Evolutionary conservation across 2,888 invertebrate genomes (phyloP), one percentile per base, ranked within the genome.

Genomic region (Lasioglossum vierecki): DNA sequence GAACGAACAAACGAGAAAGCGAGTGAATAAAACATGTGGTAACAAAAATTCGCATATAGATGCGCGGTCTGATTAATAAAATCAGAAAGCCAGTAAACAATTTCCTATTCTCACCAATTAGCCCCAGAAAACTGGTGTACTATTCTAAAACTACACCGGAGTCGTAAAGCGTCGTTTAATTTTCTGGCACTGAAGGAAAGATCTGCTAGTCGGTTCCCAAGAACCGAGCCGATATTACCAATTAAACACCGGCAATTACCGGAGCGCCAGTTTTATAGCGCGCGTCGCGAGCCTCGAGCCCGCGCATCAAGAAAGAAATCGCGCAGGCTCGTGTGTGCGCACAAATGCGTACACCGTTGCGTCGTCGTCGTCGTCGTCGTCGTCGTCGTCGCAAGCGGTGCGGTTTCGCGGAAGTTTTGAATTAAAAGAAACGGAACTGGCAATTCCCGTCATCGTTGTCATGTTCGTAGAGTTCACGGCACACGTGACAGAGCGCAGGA

Each of bases 381-480:
- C 86, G 46, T 30, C 26, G 63, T 30, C 60, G 60, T 26, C 30
- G 6, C 30, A 53, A 76, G 83, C 81, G 63, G 53, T 79, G 82
- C 81, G 49, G 88, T 85, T 88, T 89, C 90, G 83, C 86, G 91
- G 88, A 90, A 90, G 86, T 85, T 90, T 89, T 83, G 86, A 88
- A 87, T 91, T 89, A 90, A 90, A 90, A 87, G 89, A 91, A 89
- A 88, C 90, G 89, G 91, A 90, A 91, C 88, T 91, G 86, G 88
- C 88, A 89, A 91, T 89, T 91, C 87, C 11, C 88, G 74, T 13
- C 85, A 80, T 39, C 84, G 87, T 86, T 79, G 83, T 87, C 87
- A 57, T 57, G n/a, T 57, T 57, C 57, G 85, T 85, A 86, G 89
- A 85, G 80, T 79, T 57, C 83, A 74, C 84, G 83, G 89, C 86